Evolutionary conservation across 2,888 invertebrate species (phyloP), one percentile per base, ranked within the genome.

Genomic region (Nemapogon koenigi): DNA sequence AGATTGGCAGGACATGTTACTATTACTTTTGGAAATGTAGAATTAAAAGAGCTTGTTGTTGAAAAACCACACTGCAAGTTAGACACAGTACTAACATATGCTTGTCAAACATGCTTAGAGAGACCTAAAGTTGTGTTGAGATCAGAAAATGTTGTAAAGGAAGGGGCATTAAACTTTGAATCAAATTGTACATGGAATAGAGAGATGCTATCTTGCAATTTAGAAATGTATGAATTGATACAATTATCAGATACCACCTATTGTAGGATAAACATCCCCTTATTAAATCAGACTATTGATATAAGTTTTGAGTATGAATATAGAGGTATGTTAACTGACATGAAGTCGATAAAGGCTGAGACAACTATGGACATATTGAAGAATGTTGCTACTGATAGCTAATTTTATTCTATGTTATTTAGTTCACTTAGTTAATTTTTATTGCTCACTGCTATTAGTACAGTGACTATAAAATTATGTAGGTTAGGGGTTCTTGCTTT

Each of bases 11-110:
- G 31, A 16, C 16, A 31, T 31, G 4, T 31, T 3, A 6, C 31
- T 6, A 3, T 31, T 14, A 15, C 4, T 6, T 31, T 31, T 15
- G 31, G 31, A 6, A 31, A 31, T 31, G 31, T 31, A 3, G 31
- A 31, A 14, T n/a, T 31, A 3, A 31, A 31, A n/a, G 31, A 31
- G 16, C n/a, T 31, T 6, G n/a, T 31, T 6, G 31, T 31, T n/a
- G 16, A 31, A 14, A 31, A 31, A 31, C 31, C 31, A 15, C 31
- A 31, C n/a, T 22, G 22, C 10, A 10, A 22, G 6, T 7, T 22
- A 22, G 22, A 22, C 10, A 22, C 10, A 22, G 6, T 10, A 22
- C 4, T 22, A 10, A 6, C 10, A 22, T 22, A 22, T 22, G 22
- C 22, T 7, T 22, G 22, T 22, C 6, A 22, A 22, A 22, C 4